These are phyloP conservation scores for Eulacestoma nigropectus DNA, from an alignment of 2,113 vertebrate species.

Conservation along the genomic window DNA sequence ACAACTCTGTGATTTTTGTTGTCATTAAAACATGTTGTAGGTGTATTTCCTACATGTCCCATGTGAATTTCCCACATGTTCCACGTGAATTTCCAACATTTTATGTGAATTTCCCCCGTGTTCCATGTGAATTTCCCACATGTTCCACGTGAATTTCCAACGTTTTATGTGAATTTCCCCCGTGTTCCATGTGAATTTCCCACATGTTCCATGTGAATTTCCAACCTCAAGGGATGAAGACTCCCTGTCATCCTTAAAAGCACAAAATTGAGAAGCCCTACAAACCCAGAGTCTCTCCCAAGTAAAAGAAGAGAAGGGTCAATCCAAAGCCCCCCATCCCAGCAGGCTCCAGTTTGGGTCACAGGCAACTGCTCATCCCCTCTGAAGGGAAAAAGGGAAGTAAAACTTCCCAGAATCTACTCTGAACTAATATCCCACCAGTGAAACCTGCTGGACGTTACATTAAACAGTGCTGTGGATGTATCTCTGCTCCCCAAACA, in stretches of 20 bases:
- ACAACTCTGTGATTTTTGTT: fast-evolving
- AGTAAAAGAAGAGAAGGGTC: background rate
- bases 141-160: background rate
- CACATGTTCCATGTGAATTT: background rate
- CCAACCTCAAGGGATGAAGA: background rate
- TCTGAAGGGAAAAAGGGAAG: background rate
- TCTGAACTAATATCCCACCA: background rate
- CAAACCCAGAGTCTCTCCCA: background rate
- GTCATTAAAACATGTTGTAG: fast-evolving
- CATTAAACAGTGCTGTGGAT: fast-evolving
- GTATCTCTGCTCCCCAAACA: fast-evolving
- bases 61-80: background rate
- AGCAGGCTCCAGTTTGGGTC: no score
- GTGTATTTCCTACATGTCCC: background rate
- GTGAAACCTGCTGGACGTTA: fast-evolving
- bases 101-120: fast-evolving
- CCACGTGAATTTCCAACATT: background rate
- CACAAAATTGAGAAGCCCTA: background rate
- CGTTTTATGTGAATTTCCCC: background rate
- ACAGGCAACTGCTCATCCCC: background rate
- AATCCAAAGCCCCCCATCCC: background rate
- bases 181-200: background rate
- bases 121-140: background rate
- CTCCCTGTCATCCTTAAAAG: background rate
- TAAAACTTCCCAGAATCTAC: fast-evolving